Evolutionary conservation across 2,113 vertebrate species (phyloP).

Genomic region (Sinocyclocheilus anophthalmus): DNA sequence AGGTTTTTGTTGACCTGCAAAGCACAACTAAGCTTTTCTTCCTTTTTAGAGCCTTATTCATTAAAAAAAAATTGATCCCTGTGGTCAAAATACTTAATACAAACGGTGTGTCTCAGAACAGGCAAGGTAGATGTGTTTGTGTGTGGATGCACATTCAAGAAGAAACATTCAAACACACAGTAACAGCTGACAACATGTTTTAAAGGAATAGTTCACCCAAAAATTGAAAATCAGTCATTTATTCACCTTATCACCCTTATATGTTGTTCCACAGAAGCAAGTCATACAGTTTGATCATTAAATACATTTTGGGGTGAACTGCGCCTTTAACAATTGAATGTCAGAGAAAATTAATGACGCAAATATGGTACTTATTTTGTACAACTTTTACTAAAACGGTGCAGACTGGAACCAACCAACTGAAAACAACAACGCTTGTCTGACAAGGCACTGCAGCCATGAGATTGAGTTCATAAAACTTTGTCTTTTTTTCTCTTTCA

Average conservation of each 20-base stretch:
- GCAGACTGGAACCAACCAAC: slow-evolving; percentile 66
- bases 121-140: not conserved
- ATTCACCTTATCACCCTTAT: not conserved
- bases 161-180: not conserved
- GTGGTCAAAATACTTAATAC: not conserved
- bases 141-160: not conserved
- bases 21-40: not conserved
- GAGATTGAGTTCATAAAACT: slow-evolving; percentile 54
- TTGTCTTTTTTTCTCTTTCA: slow-evolving; percentile 30
- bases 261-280: not conserved
- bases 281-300: not conserved
- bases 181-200: not conserved
- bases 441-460: slow-evolving; percentile 68
- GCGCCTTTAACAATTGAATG: not conserved
- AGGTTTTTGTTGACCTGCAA: slow-evolving; percentile 12
- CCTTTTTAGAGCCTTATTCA: not conserved
- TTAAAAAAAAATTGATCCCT: not conserved
- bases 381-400: slow-evolving; percentile 70
- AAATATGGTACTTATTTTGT: slow-evolving; percentile 53
- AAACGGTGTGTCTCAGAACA: not conserved
- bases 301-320: not conserved
- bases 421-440: slow-evolving; percentile 62
- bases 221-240: not conserved
- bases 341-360: slow-evolving; percentile 39
- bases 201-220: not conserved